Evolutionary conservation across 2,113 vertebrate genomes (phyloP), one percentile per base, ranked within the genome.

Genomic region (Cinclus cinclus): DNA sequence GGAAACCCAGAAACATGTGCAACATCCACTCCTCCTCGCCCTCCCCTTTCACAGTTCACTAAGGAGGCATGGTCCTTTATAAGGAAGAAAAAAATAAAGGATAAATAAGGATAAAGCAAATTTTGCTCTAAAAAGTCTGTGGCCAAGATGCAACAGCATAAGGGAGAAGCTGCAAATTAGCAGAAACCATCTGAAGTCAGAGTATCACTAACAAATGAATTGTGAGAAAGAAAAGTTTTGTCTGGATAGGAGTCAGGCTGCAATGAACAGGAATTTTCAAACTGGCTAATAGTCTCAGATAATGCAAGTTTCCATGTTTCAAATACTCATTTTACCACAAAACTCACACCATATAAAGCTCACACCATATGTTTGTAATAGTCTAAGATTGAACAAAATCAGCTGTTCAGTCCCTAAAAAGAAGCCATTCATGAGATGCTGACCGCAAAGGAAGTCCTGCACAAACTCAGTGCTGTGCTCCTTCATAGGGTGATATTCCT

Each of bases 1-100:
- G 82, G 83, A 79, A 97, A 76, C 82, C 84, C 49, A 94, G 92
- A 96, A 97, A 95, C 59, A 88, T 89, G 92, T 90, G 87, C 78
- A 83, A 21, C 79, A 58, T 59, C 35, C 56, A 88, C 47, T 39
- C 71, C 79, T 90, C 65, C 22, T 78, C 24, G 6, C n/a, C 39
- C 82, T 87, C 46, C 41, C 53, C 70, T 96, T 91, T 94, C 87
- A 83, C 53, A 83, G 63, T 33, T 93, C 91, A 90, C 94, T 95
- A 44, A 96, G 97, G 92, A 69, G 67, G 42, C 50, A 92, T 69
- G 90, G 75, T 41, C 15, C 44, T 88, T 97, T 92, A 68, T 23
- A 96, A 92, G 52, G 55, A 95, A 83, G 63, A 79, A 94, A 25
- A 87, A 39, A 62, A 93, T 89, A 92, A 96, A 94, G 73, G 35